Evolutionary conservation across 1,140 invertebrate species (phyloP).

Genomic region (Drosophila murphyi): DNA sequence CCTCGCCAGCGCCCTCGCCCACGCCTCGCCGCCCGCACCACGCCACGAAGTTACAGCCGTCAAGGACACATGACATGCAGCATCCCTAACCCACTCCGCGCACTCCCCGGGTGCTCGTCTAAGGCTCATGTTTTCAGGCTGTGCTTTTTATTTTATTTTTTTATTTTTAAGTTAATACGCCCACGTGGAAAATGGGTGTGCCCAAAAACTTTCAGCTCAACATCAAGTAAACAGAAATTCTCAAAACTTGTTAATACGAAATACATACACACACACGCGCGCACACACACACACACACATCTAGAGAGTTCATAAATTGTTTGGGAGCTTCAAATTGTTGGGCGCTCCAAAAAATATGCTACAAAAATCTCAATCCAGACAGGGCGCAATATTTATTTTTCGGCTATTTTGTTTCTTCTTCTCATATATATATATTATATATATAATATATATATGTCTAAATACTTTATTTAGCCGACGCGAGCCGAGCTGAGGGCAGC

Average conservation of each 20-base stretch:
- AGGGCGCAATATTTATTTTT: constrained; percentile 55
- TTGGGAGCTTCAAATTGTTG: constrained; percentile 35
- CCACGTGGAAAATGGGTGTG: constrained; percentile 32
- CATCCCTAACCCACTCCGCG: constrained; percentile 27
- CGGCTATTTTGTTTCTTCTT: constrained; percentile 17
- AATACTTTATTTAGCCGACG: constrained; percentile 50
- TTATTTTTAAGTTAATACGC: constrained; percentile 49
- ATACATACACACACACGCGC: constrained; percentile 17
- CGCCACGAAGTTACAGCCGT: constrained; percentile 34
- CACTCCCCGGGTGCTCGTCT: constrained; percentile 10
- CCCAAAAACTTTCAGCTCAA: constrained; percentile 39
- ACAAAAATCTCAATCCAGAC: constrained; percentile 52
- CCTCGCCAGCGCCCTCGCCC: background rate
- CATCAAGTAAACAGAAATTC: constrained; percentile 50
- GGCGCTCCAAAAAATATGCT: constrained; percentile 67
- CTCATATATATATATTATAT: constrained; percentile 24
- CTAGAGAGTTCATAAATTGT: constrained; percentile 27
- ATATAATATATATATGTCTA: constrained; percentile 38
- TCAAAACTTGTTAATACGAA: constrained; percentile 47
- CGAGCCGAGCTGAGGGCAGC: constrained; percentile 9
- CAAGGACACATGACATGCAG: constrained; percentile 63
- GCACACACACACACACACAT: background rate
- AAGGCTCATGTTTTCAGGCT: constrained; percentile 52
- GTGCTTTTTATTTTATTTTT: background rate
- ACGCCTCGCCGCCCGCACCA: too few relatives aligned